Conservation (phyloP, 2,888 invertebrate species). For the Callyntrura guangdongensis region DNA sequence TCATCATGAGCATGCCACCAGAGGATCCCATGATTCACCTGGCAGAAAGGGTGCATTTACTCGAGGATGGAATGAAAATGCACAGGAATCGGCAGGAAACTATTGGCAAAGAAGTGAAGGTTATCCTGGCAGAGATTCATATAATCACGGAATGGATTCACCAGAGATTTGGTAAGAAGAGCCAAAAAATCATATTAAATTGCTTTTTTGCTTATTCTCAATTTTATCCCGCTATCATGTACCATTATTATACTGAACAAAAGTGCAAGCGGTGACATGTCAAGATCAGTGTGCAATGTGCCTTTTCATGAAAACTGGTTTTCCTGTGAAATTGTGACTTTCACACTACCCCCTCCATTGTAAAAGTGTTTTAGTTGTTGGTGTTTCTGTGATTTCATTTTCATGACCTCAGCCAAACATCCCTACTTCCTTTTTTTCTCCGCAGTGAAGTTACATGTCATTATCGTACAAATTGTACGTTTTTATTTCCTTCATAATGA, state of each 20-base stretch:
- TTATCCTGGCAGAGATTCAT: constrained; percentile 79
- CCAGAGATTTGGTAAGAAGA: constrained; percentile 79
- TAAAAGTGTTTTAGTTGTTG: too few species aligned
- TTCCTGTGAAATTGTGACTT: too few species aligned
- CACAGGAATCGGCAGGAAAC: constrained; percentile 73
- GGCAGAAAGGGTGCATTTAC: constrained; percentile 61
- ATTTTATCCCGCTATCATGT: neutral
- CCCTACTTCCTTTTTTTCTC: neutral
- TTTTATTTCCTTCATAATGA: too few species aligned
- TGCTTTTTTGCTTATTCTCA: neutral
- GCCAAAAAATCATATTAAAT: neutral
- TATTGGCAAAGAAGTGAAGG: constrained; percentile 77
- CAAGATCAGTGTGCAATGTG: too few species aligned
- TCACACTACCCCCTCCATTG: too few species aligned
- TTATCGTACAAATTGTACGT: too few species aligned
- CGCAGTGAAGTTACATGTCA: neutral
- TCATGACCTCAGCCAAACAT: too few species aligned
- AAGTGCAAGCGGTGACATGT: too few species aligned
- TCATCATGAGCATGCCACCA: constrained; percentile 73
- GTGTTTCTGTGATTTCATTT: too few species aligned
- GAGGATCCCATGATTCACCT: constrained; percentile 56
- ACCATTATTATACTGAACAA: too few species aligned
- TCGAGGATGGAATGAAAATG: constrained; percentile 79
- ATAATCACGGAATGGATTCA: constrained; percentile 81
- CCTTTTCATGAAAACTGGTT: too few species aligned